Evolutionary conservation across 2,888 invertebrate genomes (phyloP), one percentile per base, ranked within the genome.

Genomic region (Fragum fragum): DNA sequence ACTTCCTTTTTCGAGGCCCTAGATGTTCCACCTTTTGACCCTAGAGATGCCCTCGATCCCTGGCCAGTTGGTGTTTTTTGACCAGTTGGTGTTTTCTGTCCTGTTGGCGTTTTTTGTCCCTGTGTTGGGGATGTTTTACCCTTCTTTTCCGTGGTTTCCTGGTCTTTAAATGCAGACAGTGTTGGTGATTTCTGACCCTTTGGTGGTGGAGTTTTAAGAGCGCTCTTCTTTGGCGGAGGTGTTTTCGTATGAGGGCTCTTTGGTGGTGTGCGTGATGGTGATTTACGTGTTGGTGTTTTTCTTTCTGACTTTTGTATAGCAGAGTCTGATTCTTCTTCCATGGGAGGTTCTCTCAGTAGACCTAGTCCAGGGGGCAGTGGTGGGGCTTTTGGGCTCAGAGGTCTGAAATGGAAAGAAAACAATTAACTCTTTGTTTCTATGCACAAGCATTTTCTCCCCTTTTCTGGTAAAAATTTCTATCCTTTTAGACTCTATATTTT

Each of bases 371-470:
- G 89, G 5, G 94, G 94, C 1, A 94, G 89, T 11, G 94, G 93
- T 6, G 91, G 87, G 0, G 91, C 94, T 76, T 93, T 91, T 0
- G 94, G 94, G n/a, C 92, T 89, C 81, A 94, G 86, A 39, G 92
- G 88, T 76, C 91, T 86, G 74, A 61, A 81, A 83, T 52, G 21
- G 26, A 16, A 66, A 18, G n/a, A 21, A 36, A 63, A 63, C n/a
- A n/a, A n/a, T n/a, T n/a, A n/a, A n/a, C n/a, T n/a, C n/a, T n/a
- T n/a, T n/a, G n/a, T n/a, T n/a, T n/a, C n/a, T n/a, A n/a, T n/a
- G n/a, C n/a, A n/a, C n/a, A n/a, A n/a, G n/a, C n/a, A n/a, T n/a
- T n/a, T n/a, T n/a, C n/a, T n/a, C n/a, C n/a, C n/a, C n/a, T n/a
- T n/a, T n/a, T n/a, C n/a, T n/a, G n/a, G n/a, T n/a, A n/a, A n/a